Percentiles rank a stretch among this genome's conserved stretches.
Conservation (phyloP, 2,113 vertebrate species). For the Coreoperca whiteheadi region DNA sequence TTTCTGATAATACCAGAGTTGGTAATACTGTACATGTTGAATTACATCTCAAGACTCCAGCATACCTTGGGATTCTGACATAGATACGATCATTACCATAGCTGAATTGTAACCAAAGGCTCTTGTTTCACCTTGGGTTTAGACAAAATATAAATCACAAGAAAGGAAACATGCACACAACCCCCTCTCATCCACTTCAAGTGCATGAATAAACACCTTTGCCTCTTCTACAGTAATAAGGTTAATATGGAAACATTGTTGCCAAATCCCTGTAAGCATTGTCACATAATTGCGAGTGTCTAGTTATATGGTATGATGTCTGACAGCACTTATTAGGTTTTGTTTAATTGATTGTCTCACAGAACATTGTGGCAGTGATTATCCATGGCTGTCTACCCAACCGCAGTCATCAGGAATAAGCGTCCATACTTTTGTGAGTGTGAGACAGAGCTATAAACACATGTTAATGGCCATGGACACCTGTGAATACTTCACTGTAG, state of each 20-base stretch:
- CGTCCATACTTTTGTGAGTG: slow-evolving; percentile 56
- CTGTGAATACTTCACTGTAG: slow-evolving; percentile 73
- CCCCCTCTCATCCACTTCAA: background rate
- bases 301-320: slow-evolving; percentile 21
- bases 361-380: slow-evolving; percentile 54
- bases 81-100: background rate
- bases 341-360: slow-evolving; percentile 48
- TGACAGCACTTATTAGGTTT: slow-evolving; percentile 34
- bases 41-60: slow-evolving; percentile 2
- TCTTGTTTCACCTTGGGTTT: slow-evolving; percentile 14
- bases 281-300: slow-evolving; percentile 3
- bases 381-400: slow-evolving; percentile 46
- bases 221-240: background rate
- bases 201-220: background rate
- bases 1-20: slow-evolving; percentile 5
- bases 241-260: background rate
- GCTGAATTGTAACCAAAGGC: background rate
- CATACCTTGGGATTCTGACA: slow-evolving; percentile 3
- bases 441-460: slow-evolving; percentile 71
- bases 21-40: background rate
- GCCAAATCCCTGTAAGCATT: slow-evolving; percentile 9
- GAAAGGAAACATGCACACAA: background rate
- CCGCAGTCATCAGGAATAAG: slow-evolving; percentile 32
- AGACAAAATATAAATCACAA: background rate
- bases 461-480: slow-evolving; percentile 72